Evolutionary conservation across 2,888 invertebrate genomes (phyloP).

Genomic region (Andricus curvator): DNA sequence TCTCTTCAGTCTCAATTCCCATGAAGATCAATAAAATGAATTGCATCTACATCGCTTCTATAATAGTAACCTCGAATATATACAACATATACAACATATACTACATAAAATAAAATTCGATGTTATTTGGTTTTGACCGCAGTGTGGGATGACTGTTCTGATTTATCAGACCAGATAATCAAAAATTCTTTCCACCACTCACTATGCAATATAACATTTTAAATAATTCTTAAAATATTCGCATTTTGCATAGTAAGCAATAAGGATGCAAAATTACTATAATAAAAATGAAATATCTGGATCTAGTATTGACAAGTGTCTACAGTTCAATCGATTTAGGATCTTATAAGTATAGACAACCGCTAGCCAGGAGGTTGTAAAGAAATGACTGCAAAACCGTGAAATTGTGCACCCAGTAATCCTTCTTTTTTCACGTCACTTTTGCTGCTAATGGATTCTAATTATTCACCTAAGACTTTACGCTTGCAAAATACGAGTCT

Average conservation of each 20-base stretch:
- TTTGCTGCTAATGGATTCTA: conserved; percentile 16
- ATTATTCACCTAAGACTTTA: conserved; percentile 12
- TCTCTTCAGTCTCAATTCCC: too few relatives aligned
- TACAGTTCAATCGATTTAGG: background rate
- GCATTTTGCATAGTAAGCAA: background rate
- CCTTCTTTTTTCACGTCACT: conserved; percentile 4
- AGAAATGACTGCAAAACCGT: background rate
- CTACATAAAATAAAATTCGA: too few relatives aligned
- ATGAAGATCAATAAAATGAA: too few relatives aligned
- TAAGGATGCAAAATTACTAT: background rate
- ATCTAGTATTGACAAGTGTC: background rate
- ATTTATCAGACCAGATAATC: too few relatives aligned
- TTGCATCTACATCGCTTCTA: too few relatives aligned
- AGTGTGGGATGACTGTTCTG: too few relatives aligned
- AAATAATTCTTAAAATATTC: background rate
- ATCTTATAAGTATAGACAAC: background rate
- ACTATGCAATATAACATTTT: too few relatives aligned
- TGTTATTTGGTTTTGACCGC: too few relatives aligned
- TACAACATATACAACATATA: too few relatives aligned
- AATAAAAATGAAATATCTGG: background rate
- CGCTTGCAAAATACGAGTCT: conserved; percentile 17
- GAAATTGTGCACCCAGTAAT: background rate
- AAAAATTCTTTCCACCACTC: too few relatives aligned
- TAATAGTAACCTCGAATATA: too few relatives aligned
- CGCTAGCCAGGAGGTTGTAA: background rate